Base-by-base conservation (phyloP, 2,113 vertebrate species). In the Thinocorus orbignyianus region DNA sequence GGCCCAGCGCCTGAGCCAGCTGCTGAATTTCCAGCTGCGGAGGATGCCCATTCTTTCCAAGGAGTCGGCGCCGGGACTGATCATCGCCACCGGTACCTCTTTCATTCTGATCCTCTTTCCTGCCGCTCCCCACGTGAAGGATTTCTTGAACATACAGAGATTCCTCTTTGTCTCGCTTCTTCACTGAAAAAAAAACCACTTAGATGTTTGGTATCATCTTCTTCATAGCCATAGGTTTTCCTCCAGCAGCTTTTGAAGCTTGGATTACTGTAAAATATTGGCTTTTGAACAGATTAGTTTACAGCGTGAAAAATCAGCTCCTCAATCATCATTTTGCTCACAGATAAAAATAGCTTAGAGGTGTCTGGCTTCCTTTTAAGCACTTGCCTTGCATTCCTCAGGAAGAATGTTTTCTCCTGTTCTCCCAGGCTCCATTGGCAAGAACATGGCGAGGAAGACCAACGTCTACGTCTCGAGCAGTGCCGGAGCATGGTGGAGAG, bases 391-490 rank as follows among this genome's bases (percentile, higher is more conserved):
- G 25, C 49, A 18, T 74, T 68, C 4, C 37, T 65, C 6, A 19
- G 26, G 37, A 58, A 54, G 41, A 73, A 46, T n/a, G 6, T 33
- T 55, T 72, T 69, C 94, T 74, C 22, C 46, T 8, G 1, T 90
- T 94, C 69, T 82, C 81, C 71, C 95, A 99, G 99, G 99, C 74
- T 99, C 99, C 0, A 94, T 99, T 66, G 99, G 99, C 69, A 99
- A 97, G 96, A 99, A 98, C 97, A 97, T 99, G 98, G 98, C 99
- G 15, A 99, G 98, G 97, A 99, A 99, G 97, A 99, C 99, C 42
- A 99, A 99, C 0, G 99, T 99, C 64, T 99, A 99, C 11, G 91
- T 99, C 74, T 99, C 99, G 0, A 99, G 99, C 98, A 99, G 99
- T 6, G 99, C 99, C 0, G 99, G 99, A 64, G 99, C 98, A 25